These are phyloP conservation scores for Harpagoxenus sublaevis DNA, from an alignment of 2,888 invertebrate species.

Conservation along the genomic window DNA sequence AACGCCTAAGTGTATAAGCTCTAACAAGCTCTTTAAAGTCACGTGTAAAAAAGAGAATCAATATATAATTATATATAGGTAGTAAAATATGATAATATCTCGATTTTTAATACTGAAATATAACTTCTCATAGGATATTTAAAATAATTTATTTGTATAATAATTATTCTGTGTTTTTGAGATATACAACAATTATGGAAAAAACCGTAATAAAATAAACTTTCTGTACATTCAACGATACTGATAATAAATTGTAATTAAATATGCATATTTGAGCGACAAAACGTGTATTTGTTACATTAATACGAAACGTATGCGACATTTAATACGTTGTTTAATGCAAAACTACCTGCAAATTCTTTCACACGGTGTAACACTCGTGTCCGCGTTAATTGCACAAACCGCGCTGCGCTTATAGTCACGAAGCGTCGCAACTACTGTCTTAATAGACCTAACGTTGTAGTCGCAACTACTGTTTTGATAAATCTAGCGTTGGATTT, in stretches of 20 bases:
- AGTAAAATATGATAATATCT: not conserved
- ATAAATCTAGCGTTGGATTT: not conserved
- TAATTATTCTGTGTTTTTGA: slow-evolving; percentile 7
- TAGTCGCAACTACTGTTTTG: no score
- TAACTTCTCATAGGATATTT: slow-evolving; percentile 2
- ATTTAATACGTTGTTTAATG: slow-evolving; percentile 4
- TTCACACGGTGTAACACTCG: not conserved
- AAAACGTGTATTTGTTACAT: not conserved
- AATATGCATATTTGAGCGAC: not conserved
- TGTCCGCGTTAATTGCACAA: not conserved
- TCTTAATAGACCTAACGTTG: no score
- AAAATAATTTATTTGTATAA: slow-evolving; percentile 17
- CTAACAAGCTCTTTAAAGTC: not conserved
- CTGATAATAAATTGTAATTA: slow-evolving; percentile 15
- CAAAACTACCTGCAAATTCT: not conserved
- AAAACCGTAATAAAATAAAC: not conserved
- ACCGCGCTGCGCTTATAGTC: not conserved
- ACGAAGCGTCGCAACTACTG: not conserved
- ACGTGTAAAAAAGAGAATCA: not conserved
- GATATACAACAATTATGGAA: not conserved
- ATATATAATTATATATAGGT: not conserved
- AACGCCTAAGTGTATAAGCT: not conserved
- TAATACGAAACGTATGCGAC: slow-evolving; percentile 3
- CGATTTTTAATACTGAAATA: not conserved
- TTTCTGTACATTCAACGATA: not conserved